Evolutionary conservation across 2,888 invertebrate genomes (phyloP).

Genomic region (Eilema depressum): DNA sequence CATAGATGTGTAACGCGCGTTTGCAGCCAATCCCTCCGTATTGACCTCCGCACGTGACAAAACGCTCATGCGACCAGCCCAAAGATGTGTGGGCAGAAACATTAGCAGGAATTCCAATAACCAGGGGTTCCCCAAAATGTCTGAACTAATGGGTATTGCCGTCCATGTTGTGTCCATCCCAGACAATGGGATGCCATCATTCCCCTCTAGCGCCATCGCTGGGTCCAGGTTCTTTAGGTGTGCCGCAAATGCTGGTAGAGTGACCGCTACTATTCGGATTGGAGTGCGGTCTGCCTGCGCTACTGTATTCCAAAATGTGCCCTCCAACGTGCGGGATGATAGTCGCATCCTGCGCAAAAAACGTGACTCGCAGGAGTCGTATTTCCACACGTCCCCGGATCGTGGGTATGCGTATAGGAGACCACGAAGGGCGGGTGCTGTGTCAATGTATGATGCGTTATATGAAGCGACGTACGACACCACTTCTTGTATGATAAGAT

Average conservation of each 20-base stretch:
- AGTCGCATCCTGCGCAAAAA: conserved; percentile 6
- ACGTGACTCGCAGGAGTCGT: conserved; percentile 15
- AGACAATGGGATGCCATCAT: conserved; percentile 7
- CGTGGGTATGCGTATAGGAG: conserved; percentile 7
- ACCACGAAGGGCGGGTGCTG: conserved; percentile 1
- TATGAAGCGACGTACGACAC: too few relatives aligned
- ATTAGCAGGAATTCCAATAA: conserved; percentile 14
- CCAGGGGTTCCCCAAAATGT: conserved; percentile 24
- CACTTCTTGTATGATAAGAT: too few relatives aligned
- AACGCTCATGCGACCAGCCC: conserved; percentile 13
- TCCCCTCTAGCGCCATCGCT: conserved; percentile 6
- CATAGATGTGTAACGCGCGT: conserved; percentile 10
- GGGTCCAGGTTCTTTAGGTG: conserved; percentile 26
- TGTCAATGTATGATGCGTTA: too few relatives aligned
- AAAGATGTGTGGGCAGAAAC: conserved; percentile 10
- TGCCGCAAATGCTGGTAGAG: conserved; percentile 19
- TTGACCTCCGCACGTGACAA: neutral
- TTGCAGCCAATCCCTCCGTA: neutral
- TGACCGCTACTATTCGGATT: conserved; percentile 14
- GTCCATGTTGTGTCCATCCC: conserved; percentile 26
- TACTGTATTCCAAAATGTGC: neutral
- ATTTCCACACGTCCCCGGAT: neutral
- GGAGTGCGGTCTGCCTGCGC: conserved; percentile 4
- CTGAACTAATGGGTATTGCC: conserved; percentile 22
- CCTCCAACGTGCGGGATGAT: neutral